Evolutionary conservation across 2,113 vertebrate species (phyloP).

Genomic region (Archocentrus centrarchus): DNA sequence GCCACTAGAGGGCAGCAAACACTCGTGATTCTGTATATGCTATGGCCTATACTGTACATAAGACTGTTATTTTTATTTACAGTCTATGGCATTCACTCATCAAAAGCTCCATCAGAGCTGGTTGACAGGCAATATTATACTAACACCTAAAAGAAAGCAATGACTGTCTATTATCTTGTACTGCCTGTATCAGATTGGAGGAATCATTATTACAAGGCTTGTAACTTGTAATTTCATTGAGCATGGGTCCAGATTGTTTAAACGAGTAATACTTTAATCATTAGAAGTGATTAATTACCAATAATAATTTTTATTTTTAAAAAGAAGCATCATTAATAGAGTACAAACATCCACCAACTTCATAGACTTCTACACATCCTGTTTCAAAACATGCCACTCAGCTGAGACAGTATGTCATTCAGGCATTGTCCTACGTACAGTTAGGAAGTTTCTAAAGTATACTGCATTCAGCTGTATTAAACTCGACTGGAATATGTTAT

Average conservation of each 20-base stretch:
- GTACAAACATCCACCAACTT: rapidly evolving
- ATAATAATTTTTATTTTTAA: background rate
- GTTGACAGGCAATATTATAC: background rate
- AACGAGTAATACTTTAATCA: background rate
- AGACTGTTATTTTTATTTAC: background rate
- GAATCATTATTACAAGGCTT: background rate
- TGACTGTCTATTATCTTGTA: background rate
- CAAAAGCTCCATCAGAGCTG: background rate
- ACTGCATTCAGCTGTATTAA: background rate
- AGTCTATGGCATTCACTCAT: rapidly evolving
- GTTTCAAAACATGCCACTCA: background rate
- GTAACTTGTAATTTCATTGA: background rate
- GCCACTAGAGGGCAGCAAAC: slow-evolving; percentile 34
- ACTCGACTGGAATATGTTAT: background rate
- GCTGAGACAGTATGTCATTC: background rate
- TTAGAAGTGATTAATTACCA: background rate
- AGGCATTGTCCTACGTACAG: background rate
- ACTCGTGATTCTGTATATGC: background rate
- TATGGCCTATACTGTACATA: too few species aligned
- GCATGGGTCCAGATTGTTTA: background rate
- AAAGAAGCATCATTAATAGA: background rate
- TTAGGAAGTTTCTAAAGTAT: background rate
- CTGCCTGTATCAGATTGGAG: background rate
- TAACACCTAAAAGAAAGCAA: background rate
- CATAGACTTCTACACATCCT: background rate